Conservation (phyloP, 35 echinoderm and acorn worm species). For the Chiridota heheva region DNA sequence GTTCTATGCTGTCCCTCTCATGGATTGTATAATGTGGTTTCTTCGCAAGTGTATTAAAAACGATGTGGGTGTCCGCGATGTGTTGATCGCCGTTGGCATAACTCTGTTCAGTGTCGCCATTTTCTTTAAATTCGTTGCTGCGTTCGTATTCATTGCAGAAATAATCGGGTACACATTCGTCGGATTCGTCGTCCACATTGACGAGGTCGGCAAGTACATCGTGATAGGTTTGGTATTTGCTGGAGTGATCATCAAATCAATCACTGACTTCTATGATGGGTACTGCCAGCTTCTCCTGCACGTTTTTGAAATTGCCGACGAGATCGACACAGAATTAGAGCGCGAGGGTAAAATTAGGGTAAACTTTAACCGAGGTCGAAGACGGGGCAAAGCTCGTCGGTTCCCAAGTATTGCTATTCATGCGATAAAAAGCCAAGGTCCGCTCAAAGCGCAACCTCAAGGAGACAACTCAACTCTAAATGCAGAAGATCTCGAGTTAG, state of each 20-base stretch:
- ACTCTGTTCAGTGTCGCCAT: constrained; percentile 40
- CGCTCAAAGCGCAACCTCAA: too few relatives aligned
- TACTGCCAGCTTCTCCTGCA: constrained; percentile 60
- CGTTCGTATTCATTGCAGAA: constrained; percentile 75
- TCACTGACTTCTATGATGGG: constrained; percentile 69
- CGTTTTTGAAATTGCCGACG: constrained; percentile 53
- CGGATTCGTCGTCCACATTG: constrained; percentile 72
- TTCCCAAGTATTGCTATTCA: too few relatives aligned
- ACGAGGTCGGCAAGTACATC: constrained; percentile 56
- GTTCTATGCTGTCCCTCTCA: constrained; percentile 68
- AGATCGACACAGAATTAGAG: constrained; percentile 10
- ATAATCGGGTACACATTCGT: constrained; percentile 77
- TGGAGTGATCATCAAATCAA: constrained; percentile 54
- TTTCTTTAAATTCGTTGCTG: constrained; percentile 79
- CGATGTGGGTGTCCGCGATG: constrained; percentile 27
- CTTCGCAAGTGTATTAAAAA: constrained; percentile 51
- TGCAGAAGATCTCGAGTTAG: too few relatives aligned
- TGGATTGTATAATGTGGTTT: constrained; percentile 48
- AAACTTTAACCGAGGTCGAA: not conserved
- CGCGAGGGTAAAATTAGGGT: not conserved
- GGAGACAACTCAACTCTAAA: too few relatives aligned
- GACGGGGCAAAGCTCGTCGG: not conserved
- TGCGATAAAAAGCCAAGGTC: too few relatives aligned
- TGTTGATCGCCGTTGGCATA: constrained; percentile 38
- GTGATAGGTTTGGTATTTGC: constrained; percentile 48